Evolutionary conservation across 1,140 invertebrate species (phyloP), one percentile per base, ranked within the genome.

Genomic region (Cydia pomonella): DNA sequence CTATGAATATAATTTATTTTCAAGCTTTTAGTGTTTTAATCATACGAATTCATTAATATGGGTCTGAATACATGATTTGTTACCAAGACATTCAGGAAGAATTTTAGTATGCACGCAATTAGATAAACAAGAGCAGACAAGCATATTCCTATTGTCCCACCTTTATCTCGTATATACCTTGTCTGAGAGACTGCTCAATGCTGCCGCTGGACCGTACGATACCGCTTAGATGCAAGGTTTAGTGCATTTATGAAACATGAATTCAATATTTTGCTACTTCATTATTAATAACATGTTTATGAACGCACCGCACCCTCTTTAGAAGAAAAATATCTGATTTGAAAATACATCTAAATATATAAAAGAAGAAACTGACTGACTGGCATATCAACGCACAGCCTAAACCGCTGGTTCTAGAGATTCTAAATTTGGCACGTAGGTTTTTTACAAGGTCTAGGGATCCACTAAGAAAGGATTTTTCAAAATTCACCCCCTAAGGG

Each of bases 101-200:
- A 59, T 59, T 53, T 5, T 53, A 53, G n/a, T 53, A 16, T 59
- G 21, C 53, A 59, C 53, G 53, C 53, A 59, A 59, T 59, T 59
- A 59, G 53, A 59, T 59, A 59, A 59, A 21, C 53, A 59, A 59
- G 53, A 59, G 53, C 18, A 59, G 53, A 59, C 53, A 59, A 59
- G 18, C 53, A 59, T 59, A 23, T 59, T 59, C 53, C 53, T 59
- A 59, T 59, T 59, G 53, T 59, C 21, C 53, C 50, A 53, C n/a
- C 21, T 23, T 59, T 59, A 59, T 59, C 53, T 59, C n/a, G 53
- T 59, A 21, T 23, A 23, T 59, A 23, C 9, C 53, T 59, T 21
- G 53, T 23, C 53, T 23, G 53, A 23, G 53, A 59, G 53, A 59
- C 53, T 59, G 9, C 53, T 59, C 53, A 59, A 59, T 59, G 53